Evolutionary conservation across 2,113 vertebrate species (phyloP), one percentile per base, ranked within the genome.

Genomic region (Gopherus evgoodei): DNA sequence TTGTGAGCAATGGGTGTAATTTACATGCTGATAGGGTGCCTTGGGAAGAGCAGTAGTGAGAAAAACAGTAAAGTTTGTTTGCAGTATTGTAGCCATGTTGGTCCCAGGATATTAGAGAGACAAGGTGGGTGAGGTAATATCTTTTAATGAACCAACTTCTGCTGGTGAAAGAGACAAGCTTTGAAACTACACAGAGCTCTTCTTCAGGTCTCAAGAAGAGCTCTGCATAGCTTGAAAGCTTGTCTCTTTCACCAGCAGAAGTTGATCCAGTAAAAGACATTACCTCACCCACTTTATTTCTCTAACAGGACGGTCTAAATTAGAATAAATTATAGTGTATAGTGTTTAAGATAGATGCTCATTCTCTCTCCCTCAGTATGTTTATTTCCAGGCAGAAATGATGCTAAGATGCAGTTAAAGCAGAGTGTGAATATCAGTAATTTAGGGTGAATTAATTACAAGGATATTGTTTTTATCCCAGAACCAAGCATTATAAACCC

Each of bases 291-390:
- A 9, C 31, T 65, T 65, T 65, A 9, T 75, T 11, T 75, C 38
- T 42, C 38, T 75, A 75, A 75, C 38, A 75, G 72, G 72, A 75
- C 1, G 11, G 72, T 75, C 19, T 47, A 76, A 44, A 76, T 76
- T 44, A 27, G 75, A 47, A 44, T 25, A 76, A 27, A 76, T 76
- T 44, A 76, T 5, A 21, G 38, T 6, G 3, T 42, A 13, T 11
- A 75, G 75, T 75, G 21, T 42, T 38, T 75, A 12, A 24, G 38
- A 42, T 42, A 75, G 8, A 35, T 75, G 69, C 11, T 75, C 21
- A 22, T 42, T 75, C 38, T 75, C n/a, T 75, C 2, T 5, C 8
- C 24, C 2, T 19, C 3, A 17, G 4, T 2, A 3, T 2, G 2
- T 47, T 16, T 53, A 22, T 76, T 89, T 21, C 22, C 4, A 17